Conservation (phyloP, 2,797 vertebrate species). For the Gephyroberyx darwinii region DNA sequence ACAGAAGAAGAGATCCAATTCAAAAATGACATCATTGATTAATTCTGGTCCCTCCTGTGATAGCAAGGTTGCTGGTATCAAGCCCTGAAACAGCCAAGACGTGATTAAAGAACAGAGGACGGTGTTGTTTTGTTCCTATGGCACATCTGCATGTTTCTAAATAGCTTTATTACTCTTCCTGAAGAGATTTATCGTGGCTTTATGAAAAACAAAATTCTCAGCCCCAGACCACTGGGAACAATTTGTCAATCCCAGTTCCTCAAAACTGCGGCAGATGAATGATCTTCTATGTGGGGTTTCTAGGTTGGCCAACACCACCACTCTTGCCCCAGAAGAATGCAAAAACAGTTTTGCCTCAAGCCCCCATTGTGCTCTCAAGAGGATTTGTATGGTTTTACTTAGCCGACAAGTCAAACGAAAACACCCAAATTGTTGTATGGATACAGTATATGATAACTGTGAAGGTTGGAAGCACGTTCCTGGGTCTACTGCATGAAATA, state of each 20-base stretch:
- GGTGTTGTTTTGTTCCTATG: conserved; percentile 59
- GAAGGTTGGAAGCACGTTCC: conserved; percentile 25
- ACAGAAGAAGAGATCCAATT: conserved; percentile 22
- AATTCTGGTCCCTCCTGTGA: conserved; percentile 44
- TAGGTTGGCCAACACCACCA: conserved; percentile 70
- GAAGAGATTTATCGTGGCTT: conserved; percentile 74
- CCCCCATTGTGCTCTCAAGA: conserved; percentile 60
- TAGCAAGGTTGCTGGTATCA: conserved; percentile 52
- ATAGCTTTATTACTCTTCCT: conserved; percentile 75
- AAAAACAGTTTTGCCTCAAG: conserved; percentile 64
- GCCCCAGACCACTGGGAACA: conserved; percentile 78
- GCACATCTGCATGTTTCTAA: conserved; percentile 67
- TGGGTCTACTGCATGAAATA: conserved; percentile 38
- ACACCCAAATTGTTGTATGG: conserved; percentile 40
- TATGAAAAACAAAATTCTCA: conserved; percentile 80
- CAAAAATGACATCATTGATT: conserved; percentile 38
- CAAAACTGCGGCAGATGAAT: conserved; percentile 70
- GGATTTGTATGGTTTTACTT: conserved; percentile 70
- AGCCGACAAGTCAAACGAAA: conserved; percentile 56
- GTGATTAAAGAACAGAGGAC: conserved; percentile 45
- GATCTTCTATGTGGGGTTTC: conserved; percentile 69
- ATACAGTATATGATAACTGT: conserved; percentile 23
- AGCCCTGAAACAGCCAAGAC: conserved; percentile 53
- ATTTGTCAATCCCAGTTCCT: conserved; percentile 68
- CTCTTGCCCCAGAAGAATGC: conserved; percentile 66